A percentile compares a stretch with the other conserved stretches of the same genome.
phyloP scores from a whole-genome alignment of 2,113 vertebrate species.

The Columba janthina region DNA sequence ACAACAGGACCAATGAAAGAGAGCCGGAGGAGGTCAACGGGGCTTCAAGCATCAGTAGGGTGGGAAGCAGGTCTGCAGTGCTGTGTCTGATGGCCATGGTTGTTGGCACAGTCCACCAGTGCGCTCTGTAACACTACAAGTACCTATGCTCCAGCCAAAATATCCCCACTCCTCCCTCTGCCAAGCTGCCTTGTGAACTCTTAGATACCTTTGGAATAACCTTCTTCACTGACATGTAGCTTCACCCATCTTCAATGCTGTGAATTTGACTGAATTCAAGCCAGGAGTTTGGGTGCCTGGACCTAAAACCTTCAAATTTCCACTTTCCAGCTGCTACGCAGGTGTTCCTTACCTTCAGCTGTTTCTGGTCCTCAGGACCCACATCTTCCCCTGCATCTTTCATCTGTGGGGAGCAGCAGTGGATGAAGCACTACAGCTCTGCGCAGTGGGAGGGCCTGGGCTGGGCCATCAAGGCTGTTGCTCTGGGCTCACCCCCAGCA shows the following conservation, averaged over 20 bases:
- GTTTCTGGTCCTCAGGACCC: background rate
- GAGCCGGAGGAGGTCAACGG: too few species aligned
- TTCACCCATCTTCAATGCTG: background rate
- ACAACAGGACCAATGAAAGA: background rate
- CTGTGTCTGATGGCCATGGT: background rate
- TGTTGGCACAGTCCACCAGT: background rate
- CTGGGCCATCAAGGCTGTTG: background rate
- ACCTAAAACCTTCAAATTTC: background rate
- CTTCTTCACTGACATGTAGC: background rate
- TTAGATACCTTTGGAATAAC: background rate
- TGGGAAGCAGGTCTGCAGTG: background rate
- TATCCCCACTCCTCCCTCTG: background rate
- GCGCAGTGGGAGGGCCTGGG: background rate
- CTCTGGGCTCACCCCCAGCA: background rate
- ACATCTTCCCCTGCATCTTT: background rate
- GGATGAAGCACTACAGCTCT: background rate
- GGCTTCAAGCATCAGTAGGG: background rate
- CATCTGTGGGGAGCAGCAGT: background rate
- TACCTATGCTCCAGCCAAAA: background rate
- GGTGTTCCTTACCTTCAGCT: background rate
- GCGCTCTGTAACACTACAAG: background rate
- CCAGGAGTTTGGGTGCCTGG: background rate
- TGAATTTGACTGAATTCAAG: background rate
- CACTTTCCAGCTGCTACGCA: background rate
- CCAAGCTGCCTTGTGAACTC: background rate